Conservation (phyloP, 1,140 invertebrate genomes). For the Antheraea pernyi region DNA sequence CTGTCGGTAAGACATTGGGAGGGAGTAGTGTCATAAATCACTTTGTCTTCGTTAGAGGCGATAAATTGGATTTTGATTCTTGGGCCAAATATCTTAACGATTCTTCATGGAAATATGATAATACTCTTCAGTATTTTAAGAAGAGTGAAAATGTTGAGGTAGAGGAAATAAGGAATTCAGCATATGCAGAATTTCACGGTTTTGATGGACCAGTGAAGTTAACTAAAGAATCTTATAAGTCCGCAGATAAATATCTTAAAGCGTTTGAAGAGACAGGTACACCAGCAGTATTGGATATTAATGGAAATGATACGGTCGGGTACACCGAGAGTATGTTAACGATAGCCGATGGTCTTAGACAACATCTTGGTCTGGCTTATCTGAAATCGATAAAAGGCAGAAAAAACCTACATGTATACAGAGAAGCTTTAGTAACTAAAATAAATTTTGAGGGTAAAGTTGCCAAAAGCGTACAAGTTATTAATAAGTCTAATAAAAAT, state of each 20-base stretch:
- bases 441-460: slow-evolving; percentile 15
- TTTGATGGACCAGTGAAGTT: slow-evolving; percentile 9
- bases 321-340: slow-evolving; percentile 6
- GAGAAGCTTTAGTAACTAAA: slow-evolving; percentile 10
- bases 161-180: slow-evolving; percentile 6
- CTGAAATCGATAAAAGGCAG: slow-evolving; percentile 5
- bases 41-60: background rate
- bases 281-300: background rate
- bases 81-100: slow-evolving; percentile 10
- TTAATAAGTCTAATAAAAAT: background rate
- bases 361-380: slow-evolving; percentile 11
- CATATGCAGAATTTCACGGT: slow-evolving; percentile 9
- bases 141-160: slow-evolving; percentile 21
- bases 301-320: slow-evolving; percentile 5
- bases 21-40: slow-evolving; percentile 14
- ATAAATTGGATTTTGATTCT: slow-evolving; percentile 2
- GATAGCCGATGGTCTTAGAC: slow-evolving; percentile 11
- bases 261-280: slow-evolving; percentile 12
- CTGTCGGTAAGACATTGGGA: slow-evolving; percentile 17
- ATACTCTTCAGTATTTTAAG: slow-evolving; percentile 17
- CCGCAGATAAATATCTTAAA: background rate
- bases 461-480: background rate
- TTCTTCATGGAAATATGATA: slow-evolving; percentile 16
- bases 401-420: slow-evolving; percentile 10
- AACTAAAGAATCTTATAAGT: background rate